Conservation (phyloP, 1,140 invertebrate genomes). For the Psilanteris sp. region DNA sequence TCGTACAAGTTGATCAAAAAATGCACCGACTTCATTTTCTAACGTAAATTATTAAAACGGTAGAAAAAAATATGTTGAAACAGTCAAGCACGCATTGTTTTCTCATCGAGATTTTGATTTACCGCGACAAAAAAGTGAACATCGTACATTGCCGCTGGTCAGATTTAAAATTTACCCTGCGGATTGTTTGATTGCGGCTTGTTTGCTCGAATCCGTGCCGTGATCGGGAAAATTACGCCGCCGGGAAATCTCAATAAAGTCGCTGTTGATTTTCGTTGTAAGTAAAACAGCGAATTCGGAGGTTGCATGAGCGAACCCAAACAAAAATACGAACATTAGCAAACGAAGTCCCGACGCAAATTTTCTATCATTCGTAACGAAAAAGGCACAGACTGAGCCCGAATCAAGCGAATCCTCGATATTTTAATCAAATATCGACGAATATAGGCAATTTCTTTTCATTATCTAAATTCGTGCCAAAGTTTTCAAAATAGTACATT, state of each 20-base stretch:
- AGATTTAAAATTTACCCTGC: constrained; percentile 63
- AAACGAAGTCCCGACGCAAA: too few species aligned
- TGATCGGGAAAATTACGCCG: constrained; percentile 44
- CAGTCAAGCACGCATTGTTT: constrained; percentile 7
- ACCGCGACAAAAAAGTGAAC: constrained; percentile 36
- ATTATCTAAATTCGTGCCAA: too few species aligned
- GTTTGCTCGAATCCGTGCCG: constrained; percentile 52
- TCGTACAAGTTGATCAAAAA: too few species aligned
- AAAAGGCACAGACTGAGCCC: constrained; percentile 4
- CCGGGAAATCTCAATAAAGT: constrained; percentile 40
- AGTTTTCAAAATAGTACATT: too few species aligned
- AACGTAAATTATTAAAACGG: not conserved
- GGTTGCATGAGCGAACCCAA: constrained; percentile 11
- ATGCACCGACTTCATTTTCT: too few species aligned
- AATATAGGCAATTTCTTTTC: too few species aligned
- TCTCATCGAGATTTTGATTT: constrained; percentile 21
- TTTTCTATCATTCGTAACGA: not conserved
- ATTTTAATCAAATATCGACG: too few species aligned
- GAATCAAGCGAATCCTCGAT: too few species aligned
- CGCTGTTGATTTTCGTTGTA: constrained; percentile 50
- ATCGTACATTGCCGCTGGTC: constrained; percentile 42
- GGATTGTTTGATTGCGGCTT: constrained; percentile 57
- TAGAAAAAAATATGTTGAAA: not conserved
- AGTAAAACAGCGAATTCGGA: constrained; percentile 41
- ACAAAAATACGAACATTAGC: constrained; percentile 15